Evolutionary conservation across 2,113 vertebrate species (phyloP).

Genomic region (Isichthys henryi): DNA sequence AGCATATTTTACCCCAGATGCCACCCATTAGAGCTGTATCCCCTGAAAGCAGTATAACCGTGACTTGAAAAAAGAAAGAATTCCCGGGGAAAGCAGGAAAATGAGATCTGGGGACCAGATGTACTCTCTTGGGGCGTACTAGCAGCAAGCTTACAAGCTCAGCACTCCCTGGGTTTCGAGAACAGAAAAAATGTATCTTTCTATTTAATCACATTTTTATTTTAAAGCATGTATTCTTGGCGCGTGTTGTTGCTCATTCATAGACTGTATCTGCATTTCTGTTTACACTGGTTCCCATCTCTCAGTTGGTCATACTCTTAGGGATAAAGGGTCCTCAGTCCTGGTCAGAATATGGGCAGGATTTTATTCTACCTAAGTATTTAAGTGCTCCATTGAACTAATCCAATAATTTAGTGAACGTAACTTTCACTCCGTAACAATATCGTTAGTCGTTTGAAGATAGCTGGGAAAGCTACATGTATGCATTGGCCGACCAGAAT

Average conservation of each 20-base stretch:
- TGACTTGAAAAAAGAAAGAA: neutral
- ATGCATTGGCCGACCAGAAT: neutral
- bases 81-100: constrained; percentile 2
- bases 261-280: neutral
- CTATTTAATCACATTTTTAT: neutral
- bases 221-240: constrained; percentile 6
- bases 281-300: neutral
- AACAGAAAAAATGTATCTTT: neutral
- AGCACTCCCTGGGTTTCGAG: neutral
- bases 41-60: neutral
- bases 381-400: neutral
- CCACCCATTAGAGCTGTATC: neutral
- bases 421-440: neutral
- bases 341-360: neutral
- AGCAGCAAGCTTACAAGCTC: constrained; percentile 30
- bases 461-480: neutral
- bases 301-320: neutral
- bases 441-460: neutral
- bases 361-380: neutral
- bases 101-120: constrained; percentile 23
- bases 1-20: neutral
- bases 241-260: neutral
- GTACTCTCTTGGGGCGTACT: neutral
- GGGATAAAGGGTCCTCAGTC: neutral
- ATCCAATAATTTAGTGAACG: neutral